These are phyloP conservation scores for Phoxinus phoxinus DNA, from an alignment of 2,113 vertebrate genomes.

Conservation along the genomic window DNA sequence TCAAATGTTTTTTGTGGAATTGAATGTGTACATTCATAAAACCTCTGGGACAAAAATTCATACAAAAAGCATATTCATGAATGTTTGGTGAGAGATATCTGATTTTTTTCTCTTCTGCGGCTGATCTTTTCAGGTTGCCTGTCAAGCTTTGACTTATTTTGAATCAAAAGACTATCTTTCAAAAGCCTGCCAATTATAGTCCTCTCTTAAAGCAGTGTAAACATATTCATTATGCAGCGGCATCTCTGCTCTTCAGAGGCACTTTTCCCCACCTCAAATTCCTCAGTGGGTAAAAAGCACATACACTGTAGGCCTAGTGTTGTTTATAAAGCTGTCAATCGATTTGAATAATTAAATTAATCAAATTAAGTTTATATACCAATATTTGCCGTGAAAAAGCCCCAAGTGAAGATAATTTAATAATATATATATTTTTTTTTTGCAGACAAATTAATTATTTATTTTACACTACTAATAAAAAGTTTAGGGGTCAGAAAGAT, in stretches of 20 bases:
- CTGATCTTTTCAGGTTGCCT: slow-evolving; percentile 23
- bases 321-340: neutral
- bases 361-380: neutral
- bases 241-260: neutral
- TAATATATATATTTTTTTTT: neutral
- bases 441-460: neutral
- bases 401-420: neutral
- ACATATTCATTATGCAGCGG: slow-evolving; percentile 43
- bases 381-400: neutral
- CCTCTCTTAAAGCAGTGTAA: slow-evolving; percentile 35
- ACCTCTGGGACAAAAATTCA: neutral
- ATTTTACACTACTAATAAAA: neutral
- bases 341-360: neutral
- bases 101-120: neutral
- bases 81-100: neutral
- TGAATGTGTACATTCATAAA: slow-evolving; percentile 16
- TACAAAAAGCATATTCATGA: slow-evolving; percentile 32
- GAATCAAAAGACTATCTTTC: slow-evolving; percentile 38
- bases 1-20: neutral
- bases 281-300: neutral
- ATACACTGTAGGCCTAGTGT: neutral
- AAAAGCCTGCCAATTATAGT: slow-evolving; percentile 42
- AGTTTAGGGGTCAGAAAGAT: neutral
- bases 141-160: slow-evolving; percentile 45
- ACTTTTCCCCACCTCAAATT: neutral